These are phyloP conservation scores for Archilochus colubris DNA, from an alignment of 2,113 vertebrate genomes.

Conservation along the genomic window DNA sequence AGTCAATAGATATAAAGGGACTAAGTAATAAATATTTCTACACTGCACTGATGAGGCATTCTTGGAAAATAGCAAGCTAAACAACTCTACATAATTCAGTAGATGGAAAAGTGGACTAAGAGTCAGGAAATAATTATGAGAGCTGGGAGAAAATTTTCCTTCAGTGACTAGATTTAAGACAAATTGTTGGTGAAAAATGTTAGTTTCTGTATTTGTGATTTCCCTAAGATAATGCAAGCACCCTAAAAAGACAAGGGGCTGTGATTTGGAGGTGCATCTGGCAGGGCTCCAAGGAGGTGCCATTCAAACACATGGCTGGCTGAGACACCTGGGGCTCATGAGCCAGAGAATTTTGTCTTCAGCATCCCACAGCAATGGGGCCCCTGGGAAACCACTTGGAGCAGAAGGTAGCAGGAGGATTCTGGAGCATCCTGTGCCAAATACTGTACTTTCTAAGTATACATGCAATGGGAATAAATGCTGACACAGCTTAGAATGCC, in stretches of 20 bases:
- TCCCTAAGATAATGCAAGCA: not conserved
- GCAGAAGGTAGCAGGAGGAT: not conserved
- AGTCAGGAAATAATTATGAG: conserved; percentile 59
- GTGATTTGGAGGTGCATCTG: not conserved
- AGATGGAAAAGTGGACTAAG: conserved; percentile 37
- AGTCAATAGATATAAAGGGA: conserved; percentile 53
- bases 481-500: not conserved
- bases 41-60: conserved; percentile 64
- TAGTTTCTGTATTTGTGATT: not conserved
- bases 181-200: not conserved
- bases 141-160: conserved; percentile 15
- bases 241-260: not conserved
- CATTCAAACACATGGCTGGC: not conserved
- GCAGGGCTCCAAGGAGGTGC: not conserved
- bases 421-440: not conserved
- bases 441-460: not conserved
- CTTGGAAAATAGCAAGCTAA: conserved; percentile 66
- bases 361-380: not conserved
- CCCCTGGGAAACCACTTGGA: not conserved
- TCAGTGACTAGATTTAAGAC: not conserved
- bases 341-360: fast-evolving
- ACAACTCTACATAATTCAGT: conserved; percentile 60
- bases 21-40: conserved; percentile 65
- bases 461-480: not conserved
- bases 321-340: fast-evolving